A percentile compares a stretch with the other conserved stretches of the same genome.
Evolutionary conservation across 1,140 invertebrate species (phyloP).

Genomic region (Acromyrmex heyeri): DNA sequence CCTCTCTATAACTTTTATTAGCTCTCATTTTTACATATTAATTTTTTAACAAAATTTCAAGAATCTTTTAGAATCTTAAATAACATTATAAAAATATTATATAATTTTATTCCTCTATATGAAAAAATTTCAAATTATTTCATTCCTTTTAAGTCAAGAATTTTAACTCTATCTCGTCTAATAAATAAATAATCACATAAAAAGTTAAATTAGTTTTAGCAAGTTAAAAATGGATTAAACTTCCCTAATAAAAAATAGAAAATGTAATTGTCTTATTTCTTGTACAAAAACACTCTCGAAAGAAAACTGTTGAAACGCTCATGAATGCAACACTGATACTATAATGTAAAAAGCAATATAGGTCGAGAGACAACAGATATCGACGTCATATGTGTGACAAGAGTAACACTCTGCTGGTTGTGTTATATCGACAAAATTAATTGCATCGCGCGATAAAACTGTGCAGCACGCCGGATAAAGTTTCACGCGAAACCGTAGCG

Average conservation of each 20-base stretch:
- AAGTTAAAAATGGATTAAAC: neutral
- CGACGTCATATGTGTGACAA: constrained; percentile 61
- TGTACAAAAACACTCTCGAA: neutral
- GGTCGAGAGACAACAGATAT: constrained; percentile 45
- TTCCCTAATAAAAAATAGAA: neutral
- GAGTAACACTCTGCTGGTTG: constrained; percentile 38
- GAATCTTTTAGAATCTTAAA: no score
- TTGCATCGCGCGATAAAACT: constrained; percentile 67
- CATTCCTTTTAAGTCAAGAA: neutral
- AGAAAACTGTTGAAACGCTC: constrained; percentile 12
- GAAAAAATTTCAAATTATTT: neutral
- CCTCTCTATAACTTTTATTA: no score
- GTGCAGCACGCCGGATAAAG: constrained; percentile 45
- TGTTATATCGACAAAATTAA: constrained; percentile 70
- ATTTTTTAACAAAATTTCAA: no score
- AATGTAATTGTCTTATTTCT: neutral
- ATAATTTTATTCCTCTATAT: neutral
- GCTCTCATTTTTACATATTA: no score
- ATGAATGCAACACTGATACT: constrained; percentile 7
- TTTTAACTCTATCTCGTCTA: neutral
- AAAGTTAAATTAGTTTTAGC: neutral
- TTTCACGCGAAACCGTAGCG: constrained; percentile 62
- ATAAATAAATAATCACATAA: neutral
- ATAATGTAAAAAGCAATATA: constrained; percentile 28
- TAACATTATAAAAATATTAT: no score